Base-by-base conservation (phyloP, 2,113 vertebrate species). In the Colius striatus region DNA sequence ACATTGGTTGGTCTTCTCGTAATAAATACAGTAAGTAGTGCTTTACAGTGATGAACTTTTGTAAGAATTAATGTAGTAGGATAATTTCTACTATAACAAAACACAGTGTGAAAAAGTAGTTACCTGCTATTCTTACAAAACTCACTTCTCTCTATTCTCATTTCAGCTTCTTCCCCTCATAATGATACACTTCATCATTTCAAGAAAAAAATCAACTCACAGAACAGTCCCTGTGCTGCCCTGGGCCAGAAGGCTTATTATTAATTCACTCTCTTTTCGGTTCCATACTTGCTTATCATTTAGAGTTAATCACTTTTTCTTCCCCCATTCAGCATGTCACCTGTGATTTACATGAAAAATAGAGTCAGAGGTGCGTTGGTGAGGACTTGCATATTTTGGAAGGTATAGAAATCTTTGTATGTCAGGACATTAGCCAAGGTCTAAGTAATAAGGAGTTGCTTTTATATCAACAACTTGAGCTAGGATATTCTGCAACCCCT, bases 101-200 rank as follows among this genome's bases (percentile, higher is more conserved):
- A 85, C 9, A 25, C n/a, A 60, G 63, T 71, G 67, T 85, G 51
- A 90, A 90, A 89, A 90, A 60, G 84, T 4, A 80, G 63, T 51
- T 72, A 84, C 47, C 25, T 85, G 70, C 27, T 75, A 73, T 73
- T 61, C 75, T 73, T 74, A 75, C 72, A 90, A 90, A 95, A 89
- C 2, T 1, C 58, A 66, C 45, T 94, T 75, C 57, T 82, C 43
- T 91, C 47, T 65, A 47, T 85, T 92, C 62, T 67, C 9, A 1
- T 76, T 92, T 62, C 54, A 76, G 34, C 29, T 68, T 60, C 79
- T 94, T 91, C 48, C 16, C 10, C 45, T 50, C 45, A 25, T 54
- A 87, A 79, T 57, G 45, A 60, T 89, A 61, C 43, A 72, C 60
- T 89, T 82, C 62, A 66, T 48, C 3, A 2, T 77, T 54, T 61